A percentile compares a stretch with the other conserved stretches of the same genome.
These are phyloP conservation scores for Pristionchus japonicus DNA, from an alignment of 2,888 invertebrate genomes.

Conservation along the genomic window DNA sequence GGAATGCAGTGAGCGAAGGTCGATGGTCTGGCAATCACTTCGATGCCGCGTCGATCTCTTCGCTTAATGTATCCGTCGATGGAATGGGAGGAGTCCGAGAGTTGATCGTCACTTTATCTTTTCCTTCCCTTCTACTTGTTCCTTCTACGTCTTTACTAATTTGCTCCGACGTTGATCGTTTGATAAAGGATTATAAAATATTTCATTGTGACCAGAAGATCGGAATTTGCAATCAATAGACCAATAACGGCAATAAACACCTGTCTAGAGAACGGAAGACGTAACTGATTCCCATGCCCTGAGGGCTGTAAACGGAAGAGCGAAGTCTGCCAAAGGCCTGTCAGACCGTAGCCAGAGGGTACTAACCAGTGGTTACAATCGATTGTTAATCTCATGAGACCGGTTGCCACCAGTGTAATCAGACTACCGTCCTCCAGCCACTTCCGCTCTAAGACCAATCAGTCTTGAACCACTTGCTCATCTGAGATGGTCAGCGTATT, in stretches of 20 bases:
- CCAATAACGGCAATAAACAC: too few species aligned
- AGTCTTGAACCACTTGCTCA: neutral
- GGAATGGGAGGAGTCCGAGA: neutral
- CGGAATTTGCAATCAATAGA: too few species aligned
- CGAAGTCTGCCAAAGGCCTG: neutral
- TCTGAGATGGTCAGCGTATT: neutral
- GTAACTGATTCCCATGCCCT: neutral
- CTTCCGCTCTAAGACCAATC: neutral
- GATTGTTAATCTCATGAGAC: neutral
- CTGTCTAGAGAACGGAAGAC: too few species aligned
- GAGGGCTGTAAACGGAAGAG: neutral
- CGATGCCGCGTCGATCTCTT: neutral
- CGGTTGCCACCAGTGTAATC: neutral
- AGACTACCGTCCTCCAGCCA: neutral
- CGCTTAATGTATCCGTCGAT: neutral
- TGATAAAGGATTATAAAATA: neutral
- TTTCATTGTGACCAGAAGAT: too few species aligned
- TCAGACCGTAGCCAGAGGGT: neutral
- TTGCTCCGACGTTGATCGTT: constrained; percentile 27
- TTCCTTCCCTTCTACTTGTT: neutral
- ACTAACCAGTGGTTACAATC: neutral
- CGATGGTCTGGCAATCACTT: neutral
- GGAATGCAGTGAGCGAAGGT: neutral
- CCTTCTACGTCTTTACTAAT: constrained; percentile 7
- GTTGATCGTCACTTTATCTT: neutral